phyloP scores from a whole-genome alignment of 2,888 invertebrate species.

The Scrobipalpa costella region DNA sequence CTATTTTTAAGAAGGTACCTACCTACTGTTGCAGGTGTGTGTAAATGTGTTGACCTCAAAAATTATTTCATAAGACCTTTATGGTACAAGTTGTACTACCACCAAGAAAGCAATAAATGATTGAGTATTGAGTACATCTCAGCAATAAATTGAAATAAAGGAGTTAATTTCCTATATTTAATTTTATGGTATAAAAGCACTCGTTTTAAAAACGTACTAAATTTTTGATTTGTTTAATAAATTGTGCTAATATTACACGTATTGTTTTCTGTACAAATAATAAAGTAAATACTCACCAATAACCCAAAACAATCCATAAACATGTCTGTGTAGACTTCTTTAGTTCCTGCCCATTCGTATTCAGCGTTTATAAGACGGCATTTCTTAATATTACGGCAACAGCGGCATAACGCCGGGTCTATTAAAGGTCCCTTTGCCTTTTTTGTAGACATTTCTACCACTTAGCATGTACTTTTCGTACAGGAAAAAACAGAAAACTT shows the following conservation, averaged over 20 bases:
- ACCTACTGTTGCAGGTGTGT: no score
- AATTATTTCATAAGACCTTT: no score
- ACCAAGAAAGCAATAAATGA: no score
- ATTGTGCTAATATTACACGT: not conserved
- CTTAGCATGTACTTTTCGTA: constrained; percentile 3
- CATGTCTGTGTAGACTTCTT: constrained; percentile 72
- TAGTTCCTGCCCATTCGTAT: constrained; percentile 64
- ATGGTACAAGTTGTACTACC: no score
- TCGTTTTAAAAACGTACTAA: no score
- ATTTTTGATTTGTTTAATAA: no score
- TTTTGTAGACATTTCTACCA: constrained; percentile 42
- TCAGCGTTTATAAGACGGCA: constrained; percentile 64
- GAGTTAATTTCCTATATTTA: no score
- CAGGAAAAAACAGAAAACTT: constrained; percentile 20
- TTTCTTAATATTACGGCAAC: constrained; percentile 71
- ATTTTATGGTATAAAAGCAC: no score
- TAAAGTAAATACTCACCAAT: constrained; percentile 52
- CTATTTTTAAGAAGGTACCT: no score
- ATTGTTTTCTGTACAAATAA: not conserved
- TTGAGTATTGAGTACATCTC: no score
- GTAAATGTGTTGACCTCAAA: no score
- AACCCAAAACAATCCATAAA: constrained; percentile 73
- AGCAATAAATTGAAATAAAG: no score
- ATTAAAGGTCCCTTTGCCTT: constrained; percentile 62
- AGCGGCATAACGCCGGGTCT: constrained; percentile 67